Evolutionary conservation across 2,113 vertebrate species (phyloP).

Genomic region (Scomber colias): DNA sequence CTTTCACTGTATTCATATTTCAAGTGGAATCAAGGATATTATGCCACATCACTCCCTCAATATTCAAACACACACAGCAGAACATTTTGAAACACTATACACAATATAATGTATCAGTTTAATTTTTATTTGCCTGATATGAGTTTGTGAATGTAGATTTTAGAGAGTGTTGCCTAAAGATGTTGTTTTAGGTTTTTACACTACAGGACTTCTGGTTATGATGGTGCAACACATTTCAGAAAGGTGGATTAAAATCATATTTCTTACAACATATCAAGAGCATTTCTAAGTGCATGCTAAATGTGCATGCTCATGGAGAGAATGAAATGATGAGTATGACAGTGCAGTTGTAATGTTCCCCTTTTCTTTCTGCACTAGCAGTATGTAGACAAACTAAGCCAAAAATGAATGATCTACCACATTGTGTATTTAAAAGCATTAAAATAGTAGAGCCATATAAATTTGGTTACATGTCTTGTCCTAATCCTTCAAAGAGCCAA

Average conservation of each 20-base stretch:
- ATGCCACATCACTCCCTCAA: conserved; percentile 9
- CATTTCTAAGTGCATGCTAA: not conserved
- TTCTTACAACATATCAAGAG: too few relatives aligned
- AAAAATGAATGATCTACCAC: not conserved
- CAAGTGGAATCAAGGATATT: not conserved
- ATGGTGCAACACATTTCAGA: not conserved
- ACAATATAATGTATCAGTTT: conserved; percentile 20
- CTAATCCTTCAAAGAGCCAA: not conserved
- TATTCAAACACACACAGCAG: not conserved
- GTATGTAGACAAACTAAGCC: not conserved
- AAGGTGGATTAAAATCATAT: not conserved
- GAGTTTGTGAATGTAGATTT: conserved; percentile 8
- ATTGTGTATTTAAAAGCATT: not conserved
- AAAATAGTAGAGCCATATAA: too few relatives aligned
- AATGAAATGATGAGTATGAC: not conserved
- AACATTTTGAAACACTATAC: conserved; percentile 13
- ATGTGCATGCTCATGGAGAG: not conserved
- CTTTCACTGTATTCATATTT: not conserved
- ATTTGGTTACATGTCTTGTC: too few relatives aligned
- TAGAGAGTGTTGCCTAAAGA: not conserved
- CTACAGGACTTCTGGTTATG: not conserved
- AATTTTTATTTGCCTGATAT: not conserved
- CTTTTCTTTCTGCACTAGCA: not conserved
- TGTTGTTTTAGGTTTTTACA: not conserved
- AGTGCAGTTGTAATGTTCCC: not conserved